Percentiles rank a stretch among this genome's conserved stretches.
These are phyloP conservation scores for Tetragonula clypearis DNA, from an alignment of 1,140 invertebrate species.

Conservation along the genomic window DNA sequence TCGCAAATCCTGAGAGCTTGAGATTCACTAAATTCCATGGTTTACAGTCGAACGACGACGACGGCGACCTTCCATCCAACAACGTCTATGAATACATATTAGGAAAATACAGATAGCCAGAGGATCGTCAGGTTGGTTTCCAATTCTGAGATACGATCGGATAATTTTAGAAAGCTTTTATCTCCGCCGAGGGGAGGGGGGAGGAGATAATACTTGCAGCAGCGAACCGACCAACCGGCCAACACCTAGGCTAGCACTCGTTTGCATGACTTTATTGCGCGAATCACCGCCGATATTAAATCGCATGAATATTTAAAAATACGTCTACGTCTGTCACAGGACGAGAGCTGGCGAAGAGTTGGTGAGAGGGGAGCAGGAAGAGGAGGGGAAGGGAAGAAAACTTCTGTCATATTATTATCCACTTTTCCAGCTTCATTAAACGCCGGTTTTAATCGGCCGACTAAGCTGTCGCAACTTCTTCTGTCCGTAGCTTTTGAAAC, in stretches of 20 bases:
- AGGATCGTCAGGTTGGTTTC: constrained; percentile 20
- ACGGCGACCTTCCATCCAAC: no score
- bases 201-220: constrained; percentile 23
- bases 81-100: background rate
- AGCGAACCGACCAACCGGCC: constrained; percentile 38
- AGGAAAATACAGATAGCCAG: background rate
- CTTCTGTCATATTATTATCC: constrained; percentile 61
- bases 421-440: constrained; percentile 62
- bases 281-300: constrained; percentile 62
- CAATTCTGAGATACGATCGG: constrained; percentile 26
- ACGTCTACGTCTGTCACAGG: constrained; percentile 33
- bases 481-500: constrained; percentile 44
- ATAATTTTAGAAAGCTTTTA: constrained; percentile 24
- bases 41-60: constrained; percentile 8
- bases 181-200: background rate
- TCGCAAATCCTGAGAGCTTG: constrained; percentile 6
- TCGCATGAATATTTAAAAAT: constrained; percentile 68
- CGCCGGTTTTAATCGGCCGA: constrained; percentile 57
- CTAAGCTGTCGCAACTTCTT: constrained; percentile 59
- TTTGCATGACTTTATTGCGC: constrained; percentile 62
- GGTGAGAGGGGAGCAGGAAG: no score
- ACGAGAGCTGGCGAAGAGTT: background rate
- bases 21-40: constrained; percentile 26
- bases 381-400: background rate
- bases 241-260: constrained; percentile 33